A percentile compares a stretch with the other conserved stretches of the same genome.
Conservation (phyloP, 2,888 invertebrate genomes). For the Hypsopygia costalis region DNA sequence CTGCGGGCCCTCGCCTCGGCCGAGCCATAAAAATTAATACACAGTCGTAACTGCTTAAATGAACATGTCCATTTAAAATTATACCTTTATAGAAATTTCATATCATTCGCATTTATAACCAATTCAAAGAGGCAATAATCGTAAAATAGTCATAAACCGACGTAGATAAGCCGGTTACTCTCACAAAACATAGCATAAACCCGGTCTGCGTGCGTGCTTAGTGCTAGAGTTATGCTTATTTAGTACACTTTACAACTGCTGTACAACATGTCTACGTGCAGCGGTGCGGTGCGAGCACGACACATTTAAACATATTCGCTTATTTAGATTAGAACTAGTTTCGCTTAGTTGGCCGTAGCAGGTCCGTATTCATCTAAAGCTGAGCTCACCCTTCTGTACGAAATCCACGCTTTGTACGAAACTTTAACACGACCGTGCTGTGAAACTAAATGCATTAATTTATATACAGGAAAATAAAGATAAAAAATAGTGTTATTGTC, state of each 20-base stretch:
- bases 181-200: conserved; percentile 53
- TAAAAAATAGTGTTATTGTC: too few species aligned
- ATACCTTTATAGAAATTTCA: conserved; percentile 73
- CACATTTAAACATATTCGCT: neutral
- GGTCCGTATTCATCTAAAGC: too few species aligned
- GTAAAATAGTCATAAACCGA: conserved; percentile 72
- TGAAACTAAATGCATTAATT: too few species aligned
- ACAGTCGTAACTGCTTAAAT: conserved; percentile 53
- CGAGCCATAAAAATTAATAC: conserved; percentile 56
- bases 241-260: conserved; percentile 35
- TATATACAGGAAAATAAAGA: too few species aligned
- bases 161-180: conserved; percentile 65
- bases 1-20: conserved; percentile 20
- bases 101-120: conserved; percentile 72
- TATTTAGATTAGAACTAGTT: too few species aligned
- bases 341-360: too few species aligned
- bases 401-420: too few species aligned
- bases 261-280: neutral
- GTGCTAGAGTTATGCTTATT: conserved; percentile 38
- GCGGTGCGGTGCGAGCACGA: conserved; percentile 13
- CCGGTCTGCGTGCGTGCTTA: conserved; percentile 40
- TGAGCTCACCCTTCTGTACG: too few species aligned
- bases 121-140: conserved; percentile 73
- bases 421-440: too few species aligned
- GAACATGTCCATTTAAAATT: conserved; percentile 72